phyloP scores from a whole-genome alignment of 2,797 vertebrate genomes.

The Mormyrus proboscirostris region DNA sequence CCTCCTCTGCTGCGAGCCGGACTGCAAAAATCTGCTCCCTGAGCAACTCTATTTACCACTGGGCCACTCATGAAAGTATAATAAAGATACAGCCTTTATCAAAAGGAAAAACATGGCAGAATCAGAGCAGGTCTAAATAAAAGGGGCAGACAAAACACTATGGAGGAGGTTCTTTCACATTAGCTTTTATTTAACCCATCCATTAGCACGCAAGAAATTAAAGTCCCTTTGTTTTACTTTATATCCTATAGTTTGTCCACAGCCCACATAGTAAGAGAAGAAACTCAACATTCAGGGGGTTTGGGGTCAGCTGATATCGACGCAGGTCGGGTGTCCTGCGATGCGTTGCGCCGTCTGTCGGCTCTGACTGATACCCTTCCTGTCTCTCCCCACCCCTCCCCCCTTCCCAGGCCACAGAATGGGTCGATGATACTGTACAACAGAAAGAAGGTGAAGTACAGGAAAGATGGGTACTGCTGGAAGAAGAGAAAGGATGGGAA shows the following conservation, averaged over 20 bases:
- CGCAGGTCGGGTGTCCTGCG: background rate
- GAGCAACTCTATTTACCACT: constrained; percentile 16
- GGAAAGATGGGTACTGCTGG: constrained; percentile 99
- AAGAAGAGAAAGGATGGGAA: constrained; percentile 99
- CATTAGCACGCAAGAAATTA: background rate
- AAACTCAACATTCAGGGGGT: background rate
- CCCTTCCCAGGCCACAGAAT: constrained; percentile 87
- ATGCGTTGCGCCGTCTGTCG: background rate
- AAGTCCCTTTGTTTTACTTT: background rate
- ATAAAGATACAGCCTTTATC: constrained; percentile 9
- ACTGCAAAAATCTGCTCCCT: constrained; percentile 33
- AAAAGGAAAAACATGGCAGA: background rate
- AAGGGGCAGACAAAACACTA: constrained; percentile 1
- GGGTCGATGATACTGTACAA: constrained; percentile 99
- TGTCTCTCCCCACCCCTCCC: constrained; percentile 27
- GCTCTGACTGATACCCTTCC: constrained; percentile 21
- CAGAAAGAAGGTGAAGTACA: constrained; percentile 99
- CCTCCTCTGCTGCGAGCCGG: constrained; percentile 17
- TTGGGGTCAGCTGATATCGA: background rate
- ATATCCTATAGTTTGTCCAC: background rate
- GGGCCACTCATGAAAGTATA: constrained; percentile 20
- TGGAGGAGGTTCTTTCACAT: background rate
- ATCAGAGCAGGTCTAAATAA: constrained; percentile 30
- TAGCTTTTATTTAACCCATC: background rate
- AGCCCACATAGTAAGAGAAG: background rate